Evolutionary conservation across 2,888 invertebrate species (phyloP).

Genomic region (Myopa testacea): DNA sequence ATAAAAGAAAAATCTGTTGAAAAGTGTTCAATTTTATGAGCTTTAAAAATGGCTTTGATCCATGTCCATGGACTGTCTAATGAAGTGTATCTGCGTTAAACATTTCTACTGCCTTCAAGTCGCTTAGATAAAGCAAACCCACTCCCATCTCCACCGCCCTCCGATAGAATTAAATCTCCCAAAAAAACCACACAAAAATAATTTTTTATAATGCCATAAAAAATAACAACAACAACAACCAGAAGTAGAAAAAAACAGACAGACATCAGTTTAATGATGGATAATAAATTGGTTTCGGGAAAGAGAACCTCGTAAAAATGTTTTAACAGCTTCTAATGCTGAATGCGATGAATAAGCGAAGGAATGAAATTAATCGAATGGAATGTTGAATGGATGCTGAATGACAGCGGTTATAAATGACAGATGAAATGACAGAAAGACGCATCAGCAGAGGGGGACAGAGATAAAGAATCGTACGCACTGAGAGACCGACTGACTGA

Average conservation of each 20-base stretch:
- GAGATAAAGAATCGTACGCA: neutral
- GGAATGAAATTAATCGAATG: neutral
- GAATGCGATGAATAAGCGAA: neutral
- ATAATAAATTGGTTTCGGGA: conserved; percentile 27
- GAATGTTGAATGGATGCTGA: neutral
- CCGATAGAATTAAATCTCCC: conserved; percentile 38
- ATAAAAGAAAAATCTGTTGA: neutral
- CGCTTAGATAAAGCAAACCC: too few relatives aligned
- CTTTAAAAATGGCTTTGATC: neutral
- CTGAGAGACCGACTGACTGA: neutral
- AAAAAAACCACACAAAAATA: conserved; percentile 47
- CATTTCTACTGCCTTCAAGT: neutral
- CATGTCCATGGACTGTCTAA: neutral
- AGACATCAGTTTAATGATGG: conserved; percentile 25
- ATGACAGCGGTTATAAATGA: neutral
- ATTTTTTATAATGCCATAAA: conserved; percentile 49
- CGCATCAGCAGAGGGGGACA: neutral
- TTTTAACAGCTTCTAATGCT: conserved; percentile 8
- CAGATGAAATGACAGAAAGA: neutral
- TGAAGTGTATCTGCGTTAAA: neutral
- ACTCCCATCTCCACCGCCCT: neutral
- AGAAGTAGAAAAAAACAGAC: neutral
- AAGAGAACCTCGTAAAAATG: conserved; percentile 17
- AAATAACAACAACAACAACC: conserved; percentile 28
- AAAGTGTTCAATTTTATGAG: neutral